Percentiles rank a stretch among this genome's conserved stretches.
These are phyloP conservation scores for Stichodactyla helianthus DNA, from an alignment of 64 coral and sea anemone species.

Conservation along the genomic window DNA sequence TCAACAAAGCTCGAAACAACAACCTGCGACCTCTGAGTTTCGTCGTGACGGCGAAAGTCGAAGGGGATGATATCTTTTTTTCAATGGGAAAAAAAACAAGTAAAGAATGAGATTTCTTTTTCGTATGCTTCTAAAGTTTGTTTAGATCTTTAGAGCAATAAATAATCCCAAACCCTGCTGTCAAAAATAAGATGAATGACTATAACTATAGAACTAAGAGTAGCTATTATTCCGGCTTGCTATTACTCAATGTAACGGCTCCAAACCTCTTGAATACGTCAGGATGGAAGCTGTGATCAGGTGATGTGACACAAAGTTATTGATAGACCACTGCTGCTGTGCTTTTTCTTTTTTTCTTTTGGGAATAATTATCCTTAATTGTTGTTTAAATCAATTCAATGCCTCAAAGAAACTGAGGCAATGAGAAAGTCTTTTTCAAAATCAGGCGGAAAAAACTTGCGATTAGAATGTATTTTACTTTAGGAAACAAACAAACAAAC, in stretches of 20 bases:
- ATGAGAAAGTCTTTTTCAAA: not conserved
- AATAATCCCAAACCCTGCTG: not conserved
- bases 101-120: not conserved
- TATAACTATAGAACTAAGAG: not conserved
- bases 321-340: not conserved
- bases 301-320: not conserved
- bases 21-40: not conserved
- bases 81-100: not conserved
- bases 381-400: not conserved
- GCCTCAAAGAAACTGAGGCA: not conserved
- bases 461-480: not conserved
- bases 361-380: not conserved
- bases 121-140: not conserved
- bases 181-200: not conserved
- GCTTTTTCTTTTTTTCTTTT: not conserved
- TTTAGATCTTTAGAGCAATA: not conserved
- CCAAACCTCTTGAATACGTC: slow-evolving; percentile 10
- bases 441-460: not conserved
- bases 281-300: not conserved
- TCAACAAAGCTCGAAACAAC: slow-evolving; percentile 1
- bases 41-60: no score
- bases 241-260: slow-evolving; percentile 17
- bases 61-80: not conserved
- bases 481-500: not conserved
- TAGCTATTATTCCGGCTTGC: not conserved